Percentiles rank a stretch among this genome's conserved stretches.
phyloP scores from a whole-genome alignment of 2,888 invertebrate genomes.

The Pristionchus japonicus region DNA sequence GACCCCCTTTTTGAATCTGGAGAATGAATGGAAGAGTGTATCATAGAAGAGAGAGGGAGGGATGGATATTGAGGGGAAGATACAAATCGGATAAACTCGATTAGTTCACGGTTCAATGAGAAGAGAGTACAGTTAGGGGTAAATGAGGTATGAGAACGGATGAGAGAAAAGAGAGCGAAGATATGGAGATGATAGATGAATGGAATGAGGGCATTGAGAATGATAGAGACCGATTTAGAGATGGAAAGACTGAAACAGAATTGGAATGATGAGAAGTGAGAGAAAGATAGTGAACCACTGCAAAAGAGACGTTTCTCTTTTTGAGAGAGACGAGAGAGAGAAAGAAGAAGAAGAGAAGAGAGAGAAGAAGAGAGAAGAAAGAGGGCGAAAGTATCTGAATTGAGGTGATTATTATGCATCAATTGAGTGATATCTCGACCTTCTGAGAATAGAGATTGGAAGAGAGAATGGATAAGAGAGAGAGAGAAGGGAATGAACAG shows the following conservation, averaged over 20 bases:
- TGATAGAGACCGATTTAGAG: neutral
- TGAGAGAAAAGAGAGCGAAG: neutral
- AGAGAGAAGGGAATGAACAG: neutral
- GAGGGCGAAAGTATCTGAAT: neutral
- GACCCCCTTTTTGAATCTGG: neutral
- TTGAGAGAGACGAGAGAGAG: neutral
- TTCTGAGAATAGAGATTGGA: neutral
- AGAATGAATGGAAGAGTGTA: neutral
- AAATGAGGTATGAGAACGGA: neutral
- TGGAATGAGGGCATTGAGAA: no score
- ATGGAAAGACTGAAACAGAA: no score
- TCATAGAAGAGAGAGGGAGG: neutral
- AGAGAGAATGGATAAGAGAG: neutral
- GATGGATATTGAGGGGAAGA: neutral
- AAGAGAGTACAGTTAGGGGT: neutral
- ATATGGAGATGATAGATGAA: neutral
- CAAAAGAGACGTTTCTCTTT: neutral
- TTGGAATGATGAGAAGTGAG: neutral
- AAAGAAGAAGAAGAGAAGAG: neutral
- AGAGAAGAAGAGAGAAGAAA: neutral
- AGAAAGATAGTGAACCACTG: neutral
- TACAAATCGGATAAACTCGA: neutral
- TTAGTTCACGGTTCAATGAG: neutral
- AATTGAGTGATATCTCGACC: neutral
- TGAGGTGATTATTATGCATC: slow-evolving; percentile 1